phyloP scores from a whole-genome alignment of 2,888 invertebrate species.

The Zaprionus obscuricornis region DNA sequence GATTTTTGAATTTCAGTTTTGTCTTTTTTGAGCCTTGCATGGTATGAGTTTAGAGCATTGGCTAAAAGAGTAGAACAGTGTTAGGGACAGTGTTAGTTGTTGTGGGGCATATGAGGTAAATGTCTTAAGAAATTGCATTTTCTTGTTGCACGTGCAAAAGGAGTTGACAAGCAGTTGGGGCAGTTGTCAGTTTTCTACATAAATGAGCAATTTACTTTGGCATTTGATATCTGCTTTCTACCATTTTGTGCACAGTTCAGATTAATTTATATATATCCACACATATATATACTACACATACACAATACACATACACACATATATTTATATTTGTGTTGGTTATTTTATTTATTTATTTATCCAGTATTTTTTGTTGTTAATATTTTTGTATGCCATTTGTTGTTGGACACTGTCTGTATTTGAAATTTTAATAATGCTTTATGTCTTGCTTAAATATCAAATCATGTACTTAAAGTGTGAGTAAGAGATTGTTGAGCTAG shows the following conservation, averaged over 20 bases:
- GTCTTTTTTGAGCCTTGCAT: no score
- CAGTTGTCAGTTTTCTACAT: constrained; percentile 43
- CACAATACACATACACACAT: no score
- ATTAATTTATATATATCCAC: constrained; percentile 24
- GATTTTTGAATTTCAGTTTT: constrained; percentile 15
- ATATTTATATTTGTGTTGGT: background rate
- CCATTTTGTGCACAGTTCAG: constrained; percentile 6
- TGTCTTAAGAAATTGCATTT: constrained; percentile 76
- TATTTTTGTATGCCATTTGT: no score
- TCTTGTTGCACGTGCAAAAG: constrained; percentile 48
- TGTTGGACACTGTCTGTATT: no score
- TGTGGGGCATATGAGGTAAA: constrained; percentile 37
- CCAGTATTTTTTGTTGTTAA: no score
- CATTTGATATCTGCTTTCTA: constrained; percentile 37
- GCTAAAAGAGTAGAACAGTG: no score
- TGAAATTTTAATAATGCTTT: constrained; percentile 1
- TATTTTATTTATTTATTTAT: constrained; percentile 21
- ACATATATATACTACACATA: no score
- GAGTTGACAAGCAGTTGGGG: background rate
- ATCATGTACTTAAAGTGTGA: no score
- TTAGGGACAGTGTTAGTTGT: constrained; percentile 11
- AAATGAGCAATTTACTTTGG: constrained; percentile 64
- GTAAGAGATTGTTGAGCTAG: no score
- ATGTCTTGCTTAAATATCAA: constrained; percentile 7
- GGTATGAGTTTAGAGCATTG: background rate